phyloP scores from a whole-genome alignment of 1,140 invertebrate species.

The Eupeodes corollae region DNA sequence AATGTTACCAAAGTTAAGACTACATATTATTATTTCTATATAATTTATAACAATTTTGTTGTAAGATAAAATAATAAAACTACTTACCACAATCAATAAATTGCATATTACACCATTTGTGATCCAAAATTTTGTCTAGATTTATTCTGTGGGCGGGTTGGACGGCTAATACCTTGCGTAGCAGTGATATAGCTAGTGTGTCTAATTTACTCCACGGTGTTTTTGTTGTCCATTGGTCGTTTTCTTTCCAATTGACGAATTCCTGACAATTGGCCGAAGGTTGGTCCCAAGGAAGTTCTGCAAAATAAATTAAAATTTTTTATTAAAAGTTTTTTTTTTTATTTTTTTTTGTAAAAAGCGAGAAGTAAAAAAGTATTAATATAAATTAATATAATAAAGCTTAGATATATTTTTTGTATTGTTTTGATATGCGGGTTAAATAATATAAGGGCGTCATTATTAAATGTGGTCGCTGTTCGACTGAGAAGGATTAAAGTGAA shows the following conservation, averaged over 20 bases:
- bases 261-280: constrained; percentile 57
- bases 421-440: too few relatives aligned
- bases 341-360: too few relatives aligned
- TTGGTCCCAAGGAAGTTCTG: constrained; percentile 90
- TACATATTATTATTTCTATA: constrained; percentile 2
- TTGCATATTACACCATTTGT: constrained; percentile 66
- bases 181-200: constrained; percentile 57
- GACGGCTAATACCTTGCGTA: constrained; percentile 60
- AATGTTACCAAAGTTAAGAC: constrained; percentile 12
- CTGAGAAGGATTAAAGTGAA: too few relatives aligned
- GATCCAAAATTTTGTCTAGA: constrained; percentile 56
- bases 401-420: neutral
- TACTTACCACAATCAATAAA: constrained; percentile 40
- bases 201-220: constrained; percentile 77
- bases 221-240: constrained; percentile 47
- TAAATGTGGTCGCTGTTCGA: too few relatives aligned
- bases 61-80: neutral
- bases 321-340: neutral
- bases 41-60: neutral
- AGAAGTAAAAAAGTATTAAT: constrained; percentile 1
- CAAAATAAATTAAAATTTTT: constrained; percentile 13
- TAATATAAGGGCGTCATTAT: too few relatives aligned
- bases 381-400: neutral
- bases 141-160: constrained; percentile 51
- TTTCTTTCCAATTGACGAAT: constrained; percentile 64